Base-by-base conservation (phyloP, 2,797 vertebrate species). In the Gymnodraco acuticeps region DNA sequence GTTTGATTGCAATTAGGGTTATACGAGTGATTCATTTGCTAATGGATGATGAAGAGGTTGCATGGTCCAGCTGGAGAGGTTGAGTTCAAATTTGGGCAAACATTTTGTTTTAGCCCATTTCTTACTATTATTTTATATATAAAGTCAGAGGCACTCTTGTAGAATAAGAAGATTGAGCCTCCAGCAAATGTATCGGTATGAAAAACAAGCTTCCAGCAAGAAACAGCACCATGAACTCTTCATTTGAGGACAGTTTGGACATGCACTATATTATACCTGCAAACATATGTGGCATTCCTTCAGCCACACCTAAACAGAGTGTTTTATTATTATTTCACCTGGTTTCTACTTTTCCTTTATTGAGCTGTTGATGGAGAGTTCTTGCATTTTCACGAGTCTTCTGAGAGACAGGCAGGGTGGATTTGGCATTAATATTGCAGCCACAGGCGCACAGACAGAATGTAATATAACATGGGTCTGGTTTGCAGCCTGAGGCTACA, bases 1-100 rank as follows among this genome's bases (percentile, higher is more conserved):
- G 83, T 90, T 87, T 85, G 84, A 89, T 86, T 86, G 55, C 77
- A 88, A 90, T 90, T 87, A 76, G 86, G 76, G 88, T 84, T 87
- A 83, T 88, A 82, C 77, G 70, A 64, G 71, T 86, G 85, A 90
- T 84, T 81, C 80, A 88, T 88, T 67, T 45, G 55, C 12, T 64
- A 62, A 68, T 41, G 53, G 69, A 64, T 80, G 86, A 87, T 64
- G 66, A 82, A 88, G 72, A 51, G 70, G 69, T 64, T 60, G 54
- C 41, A 52, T 8, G 45, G 20, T 8, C 53, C 81, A 80, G 75
- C 82, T 82, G 83, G 51, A 78, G 61, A 77, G 46, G 43, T 41
- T 80, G 80, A 85, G 78, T 59, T 77, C 65, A 80, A 62, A 79
- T 82, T 81, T 87, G 84, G 83, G 13, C 11, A 1, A 54, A 43